A percentile compares a stretch with the other conserved stretches of the same genome.
phyloP scores from a whole-genome alignment of 2,797 vertebrate species.

The Muscicapa striata region DNA sequence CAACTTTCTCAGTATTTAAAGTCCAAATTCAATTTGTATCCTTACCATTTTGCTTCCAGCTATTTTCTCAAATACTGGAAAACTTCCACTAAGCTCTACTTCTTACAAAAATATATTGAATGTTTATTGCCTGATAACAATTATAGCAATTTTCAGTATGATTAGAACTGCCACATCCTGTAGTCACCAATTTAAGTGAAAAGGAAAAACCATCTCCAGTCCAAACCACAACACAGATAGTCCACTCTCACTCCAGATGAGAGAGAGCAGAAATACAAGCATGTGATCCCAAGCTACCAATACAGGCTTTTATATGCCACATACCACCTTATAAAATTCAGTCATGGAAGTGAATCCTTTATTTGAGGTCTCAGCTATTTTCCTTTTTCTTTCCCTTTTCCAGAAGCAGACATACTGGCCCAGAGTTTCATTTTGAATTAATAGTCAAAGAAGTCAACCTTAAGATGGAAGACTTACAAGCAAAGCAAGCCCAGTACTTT shows the following conservation, averaged over 20 bases:
- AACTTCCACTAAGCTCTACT: conserved; percentile 24
- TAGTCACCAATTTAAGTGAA: conserved; percentile 60
- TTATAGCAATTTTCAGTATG: conserved; percentile 56
- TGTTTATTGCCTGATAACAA: conserved; percentile 66
- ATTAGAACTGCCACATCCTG: conserved; percentile 62
- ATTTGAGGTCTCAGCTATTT: conserved; percentile 44
- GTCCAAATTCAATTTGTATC: conserved; percentile 49
- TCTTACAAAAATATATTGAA: conserved; percentile 54
- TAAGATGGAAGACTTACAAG: background rate
- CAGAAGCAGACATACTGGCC: background rate
- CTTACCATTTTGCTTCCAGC: conserved; percentile 36
- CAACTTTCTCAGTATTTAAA: conserved; percentile 34
- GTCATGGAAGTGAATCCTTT: conserved; percentile 49
- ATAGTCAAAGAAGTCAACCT: background rate
- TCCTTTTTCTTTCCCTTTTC: background rate
- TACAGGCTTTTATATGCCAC: conserved; percentile 26
- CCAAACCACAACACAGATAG: conserved; percentile 53
- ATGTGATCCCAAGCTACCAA: conserved; percentile 38
- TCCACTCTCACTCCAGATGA: conserved; percentile 30
- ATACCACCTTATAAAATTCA: conserved; percentile 56
- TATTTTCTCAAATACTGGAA: conserved; percentile 57
- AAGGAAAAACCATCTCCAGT: conserved; percentile 37
- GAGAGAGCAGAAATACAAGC: conserved; percentile 32
- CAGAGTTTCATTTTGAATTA: conserved; percentile 37
- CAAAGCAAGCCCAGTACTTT: background rate